These are phyloP conservation scores for Eupithecia inturbata DNA, from an alignment of 2,888 invertebrate genomes.

Conservation along the genomic window DNA sequence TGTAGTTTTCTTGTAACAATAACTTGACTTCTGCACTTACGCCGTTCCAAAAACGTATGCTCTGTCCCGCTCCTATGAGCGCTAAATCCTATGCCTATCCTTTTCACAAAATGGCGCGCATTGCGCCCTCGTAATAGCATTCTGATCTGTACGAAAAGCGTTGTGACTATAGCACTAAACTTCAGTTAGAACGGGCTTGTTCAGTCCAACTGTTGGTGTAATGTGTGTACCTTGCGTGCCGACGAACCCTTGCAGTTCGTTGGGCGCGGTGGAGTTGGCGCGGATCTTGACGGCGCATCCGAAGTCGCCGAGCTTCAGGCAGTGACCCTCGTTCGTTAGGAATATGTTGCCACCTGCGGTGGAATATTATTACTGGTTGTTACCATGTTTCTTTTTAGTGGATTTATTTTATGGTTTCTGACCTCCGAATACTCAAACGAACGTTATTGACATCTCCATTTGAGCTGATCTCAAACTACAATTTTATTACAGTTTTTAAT, in stretches of 20 bases:
- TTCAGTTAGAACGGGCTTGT: neutral
- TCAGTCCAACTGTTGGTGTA: neutral
- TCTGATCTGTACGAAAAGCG: too few relatives aligned
- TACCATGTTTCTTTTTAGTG: neutral
- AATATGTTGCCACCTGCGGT: constrained; percentile 94
- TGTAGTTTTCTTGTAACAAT: too few relatives aligned
- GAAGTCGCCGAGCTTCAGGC: constrained; percentile 97
- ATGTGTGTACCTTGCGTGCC: constrained; percentile 93
- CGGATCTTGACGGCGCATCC: constrained; percentile 97
- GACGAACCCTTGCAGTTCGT: constrained; percentile 94
- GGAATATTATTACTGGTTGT: neutral
- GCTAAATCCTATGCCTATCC: too few relatives aligned
- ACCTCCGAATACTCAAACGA: neutral
- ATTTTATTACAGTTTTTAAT: neutral
- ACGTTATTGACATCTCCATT: neutral
- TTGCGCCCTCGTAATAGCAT: too few relatives aligned
- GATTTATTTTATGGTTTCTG: too few relatives aligned
- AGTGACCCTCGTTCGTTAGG: constrained; percentile 93
- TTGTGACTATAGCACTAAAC: neutral
- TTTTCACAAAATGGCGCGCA: too few relatives aligned
- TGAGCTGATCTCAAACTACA: neutral
- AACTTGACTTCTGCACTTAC: too few relatives aligned
- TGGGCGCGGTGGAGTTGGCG: constrained; percentile 93
- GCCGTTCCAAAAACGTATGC: too few relatives aligned
- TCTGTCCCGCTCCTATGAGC: too few relatives aligned